phyloP scores from a whole-genome alignment of 2,113 vertebrate genomes.

The Apaloderma vittatum region DNA sequence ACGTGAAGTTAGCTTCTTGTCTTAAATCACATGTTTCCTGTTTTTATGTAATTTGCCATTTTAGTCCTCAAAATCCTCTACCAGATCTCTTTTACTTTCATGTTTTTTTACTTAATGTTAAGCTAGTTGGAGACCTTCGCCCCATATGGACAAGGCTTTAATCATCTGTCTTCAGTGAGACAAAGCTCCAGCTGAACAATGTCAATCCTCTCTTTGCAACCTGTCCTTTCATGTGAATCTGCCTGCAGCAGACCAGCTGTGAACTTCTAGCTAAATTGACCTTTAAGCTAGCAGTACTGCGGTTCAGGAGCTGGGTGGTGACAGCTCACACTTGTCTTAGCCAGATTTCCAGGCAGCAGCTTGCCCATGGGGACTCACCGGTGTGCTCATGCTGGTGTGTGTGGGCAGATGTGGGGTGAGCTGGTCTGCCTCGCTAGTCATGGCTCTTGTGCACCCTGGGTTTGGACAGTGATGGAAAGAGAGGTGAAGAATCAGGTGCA shows the following conservation, averaged over 20 bases:
- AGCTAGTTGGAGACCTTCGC: neutral
- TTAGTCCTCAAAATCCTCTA: neutral
- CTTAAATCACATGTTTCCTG: neutral
- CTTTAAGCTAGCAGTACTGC: neutral
- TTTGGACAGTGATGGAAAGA: neutral
- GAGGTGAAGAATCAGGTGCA: neutral
- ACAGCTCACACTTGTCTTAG: neutral
- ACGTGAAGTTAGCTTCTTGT: neutral
- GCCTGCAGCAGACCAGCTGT: neutral
- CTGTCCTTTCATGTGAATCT: neutral
- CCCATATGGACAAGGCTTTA: accelerated
- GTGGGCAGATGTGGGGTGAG: neutral
- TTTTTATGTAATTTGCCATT: neutral
- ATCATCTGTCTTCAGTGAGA: neutral
- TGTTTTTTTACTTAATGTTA: neutral
- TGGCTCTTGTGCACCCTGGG: accelerated
- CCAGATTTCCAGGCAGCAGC: neutral
- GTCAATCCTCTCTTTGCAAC: neutral
- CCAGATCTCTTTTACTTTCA: neutral
- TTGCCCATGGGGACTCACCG: accelerated
- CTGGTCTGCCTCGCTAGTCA: accelerated
- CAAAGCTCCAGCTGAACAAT: neutral
- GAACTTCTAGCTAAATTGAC: neutral
- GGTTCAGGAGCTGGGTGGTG: neutral
- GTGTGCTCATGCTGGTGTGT: accelerated